Conservation (phyloP, 2,113 vertebrate genomes). For the Muntiacus muntjak region DNA sequence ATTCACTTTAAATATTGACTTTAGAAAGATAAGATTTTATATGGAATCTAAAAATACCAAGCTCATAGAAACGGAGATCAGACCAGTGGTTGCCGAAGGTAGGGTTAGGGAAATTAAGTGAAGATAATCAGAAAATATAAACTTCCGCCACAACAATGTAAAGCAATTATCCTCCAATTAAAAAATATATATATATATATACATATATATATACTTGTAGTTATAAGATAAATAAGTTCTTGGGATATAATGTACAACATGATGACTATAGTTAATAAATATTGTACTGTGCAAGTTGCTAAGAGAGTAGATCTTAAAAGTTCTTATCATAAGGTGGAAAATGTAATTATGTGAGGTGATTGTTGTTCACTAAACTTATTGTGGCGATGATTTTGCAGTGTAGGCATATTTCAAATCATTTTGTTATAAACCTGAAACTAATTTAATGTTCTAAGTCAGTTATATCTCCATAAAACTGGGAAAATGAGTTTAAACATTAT, state of each 20-base stretch:
- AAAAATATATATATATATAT: not conserved
- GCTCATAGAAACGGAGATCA: not conserved
- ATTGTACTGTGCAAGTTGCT: not conserved
- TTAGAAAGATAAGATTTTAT: not conserved
- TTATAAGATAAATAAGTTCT: not conserved
- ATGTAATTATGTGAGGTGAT: not conserved
- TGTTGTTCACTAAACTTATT: not conserved
- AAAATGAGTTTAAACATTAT: not conserved
- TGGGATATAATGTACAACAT: not conserved
- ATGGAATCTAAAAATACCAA: not conserved
- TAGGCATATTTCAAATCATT: not conserved
- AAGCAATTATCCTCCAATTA: not conserved
- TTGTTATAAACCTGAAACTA: not conserved
- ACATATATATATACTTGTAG: not conserved
- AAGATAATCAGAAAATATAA: not conserved
- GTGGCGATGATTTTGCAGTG: not conserved
- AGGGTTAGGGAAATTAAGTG: not conserved
- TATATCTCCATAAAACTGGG: not conserved
- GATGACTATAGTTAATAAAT: not conserved
- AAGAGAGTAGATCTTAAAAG: not conserved
- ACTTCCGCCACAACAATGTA: not conserved
- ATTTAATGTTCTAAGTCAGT: not conserved
- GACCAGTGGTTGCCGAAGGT: not conserved
- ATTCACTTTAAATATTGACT: not conserved
- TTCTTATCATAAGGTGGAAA: not conserved